A percentile compares a stretch with the other conserved stretches of the same genome.
Evolutionary conservation across 2,888 invertebrate genomes (phyloP).

Genomic region (Cabera pusaria): DNA sequence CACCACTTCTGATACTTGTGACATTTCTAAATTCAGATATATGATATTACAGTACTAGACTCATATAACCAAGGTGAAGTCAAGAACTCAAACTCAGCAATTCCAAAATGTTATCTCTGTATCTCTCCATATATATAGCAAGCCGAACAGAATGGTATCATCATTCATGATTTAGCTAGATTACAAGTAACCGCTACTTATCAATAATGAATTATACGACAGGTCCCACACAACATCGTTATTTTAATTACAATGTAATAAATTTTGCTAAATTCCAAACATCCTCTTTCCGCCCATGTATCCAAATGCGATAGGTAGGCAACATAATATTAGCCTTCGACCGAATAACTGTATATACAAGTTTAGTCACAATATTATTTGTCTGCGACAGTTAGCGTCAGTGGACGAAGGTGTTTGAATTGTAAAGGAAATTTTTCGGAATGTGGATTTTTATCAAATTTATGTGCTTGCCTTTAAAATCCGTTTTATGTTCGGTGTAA

Average conservation of each 20-base stretch:
- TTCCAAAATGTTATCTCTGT: too few species aligned
- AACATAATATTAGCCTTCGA: slow-evolving; percentile 53
- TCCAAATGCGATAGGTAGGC: slow-evolving; percentile 47
- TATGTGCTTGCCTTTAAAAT: slow-evolving; percentile 17
- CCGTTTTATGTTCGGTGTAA: too few species aligned
- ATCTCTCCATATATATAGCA: too few species aligned
- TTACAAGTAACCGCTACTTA: too few species aligned
- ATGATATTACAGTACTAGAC: too few species aligned
- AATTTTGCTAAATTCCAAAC: slow-evolving; percentile 40
- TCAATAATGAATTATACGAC: background rate
- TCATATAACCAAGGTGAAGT: too few species aligned
- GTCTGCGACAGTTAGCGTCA: slow-evolving; percentile 46
- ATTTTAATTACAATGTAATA: slow-evolving; percentile 32
- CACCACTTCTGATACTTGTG: too few species aligned
- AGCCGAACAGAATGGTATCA: too few species aligned
- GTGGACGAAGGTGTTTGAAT: slow-evolving; percentile 26
- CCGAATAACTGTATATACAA: slow-evolving; percentile 65
- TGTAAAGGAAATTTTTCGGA: slow-evolving; percentile 21
- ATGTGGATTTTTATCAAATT: slow-evolving; percentile 25
- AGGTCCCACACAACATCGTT: slow-evolving; percentile 6
- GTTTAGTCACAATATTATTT: slow-evolving; percentile 54
- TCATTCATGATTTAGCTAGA: too few species aligned
- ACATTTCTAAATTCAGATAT: too few species aligned
- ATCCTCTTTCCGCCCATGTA: slow-evolving; percentile 48
- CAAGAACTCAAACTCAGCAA: too few species aligned